phyloP scores from a whole-genome alignment of 2,797 vertebrate species.

The Sebastes oblongus region DNA sequence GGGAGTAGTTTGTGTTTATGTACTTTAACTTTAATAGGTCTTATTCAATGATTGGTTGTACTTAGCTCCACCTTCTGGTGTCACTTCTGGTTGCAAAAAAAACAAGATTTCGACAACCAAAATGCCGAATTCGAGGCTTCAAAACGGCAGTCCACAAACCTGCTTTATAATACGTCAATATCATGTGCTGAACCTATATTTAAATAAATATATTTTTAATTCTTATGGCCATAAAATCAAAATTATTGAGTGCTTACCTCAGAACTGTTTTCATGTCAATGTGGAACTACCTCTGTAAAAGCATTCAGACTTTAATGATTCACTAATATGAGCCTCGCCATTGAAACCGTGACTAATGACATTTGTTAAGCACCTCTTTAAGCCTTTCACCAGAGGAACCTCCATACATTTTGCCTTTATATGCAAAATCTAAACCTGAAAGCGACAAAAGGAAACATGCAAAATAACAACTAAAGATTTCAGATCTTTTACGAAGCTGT shows the following conservation, averaged over 20 bases:
- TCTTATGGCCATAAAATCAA: not conserved
- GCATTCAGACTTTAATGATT: conserved; percentile 21
- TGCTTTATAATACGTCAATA: not conserved
- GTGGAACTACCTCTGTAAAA: not conserved
- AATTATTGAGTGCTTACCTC: not conserved
- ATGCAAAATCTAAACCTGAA: not conserved
- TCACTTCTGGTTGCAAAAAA: too few relatives aligned
- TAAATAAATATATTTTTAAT: not conserved
- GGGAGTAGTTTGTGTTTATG: rapidly evolving
- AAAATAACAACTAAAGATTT: not conserved
- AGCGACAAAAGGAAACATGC: not conserved
- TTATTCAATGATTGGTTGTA: rapidly evolving
- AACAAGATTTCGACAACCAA: too few relatives aligned
- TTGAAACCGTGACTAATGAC: conserved; percentile 34
- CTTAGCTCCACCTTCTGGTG: too few relatives aligned
- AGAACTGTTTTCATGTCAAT: not conserved
- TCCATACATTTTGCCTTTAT: not conserved
- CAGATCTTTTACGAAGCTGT: not conserved
- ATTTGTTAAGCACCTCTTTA: conserved; percentile 25
- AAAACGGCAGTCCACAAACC: too few relatives aligned
- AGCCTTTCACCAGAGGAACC: conserved; percentile 9
- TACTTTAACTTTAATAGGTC: too few relatives aligned
- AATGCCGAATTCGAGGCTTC: too few relatives aligned
- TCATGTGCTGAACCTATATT: not conserved
- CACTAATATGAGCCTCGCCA: conserved; percentile 28